Base-by-base conservation (phyloP, 2,113 vertebrate species). In the Zootoca vivipara region DNA sequence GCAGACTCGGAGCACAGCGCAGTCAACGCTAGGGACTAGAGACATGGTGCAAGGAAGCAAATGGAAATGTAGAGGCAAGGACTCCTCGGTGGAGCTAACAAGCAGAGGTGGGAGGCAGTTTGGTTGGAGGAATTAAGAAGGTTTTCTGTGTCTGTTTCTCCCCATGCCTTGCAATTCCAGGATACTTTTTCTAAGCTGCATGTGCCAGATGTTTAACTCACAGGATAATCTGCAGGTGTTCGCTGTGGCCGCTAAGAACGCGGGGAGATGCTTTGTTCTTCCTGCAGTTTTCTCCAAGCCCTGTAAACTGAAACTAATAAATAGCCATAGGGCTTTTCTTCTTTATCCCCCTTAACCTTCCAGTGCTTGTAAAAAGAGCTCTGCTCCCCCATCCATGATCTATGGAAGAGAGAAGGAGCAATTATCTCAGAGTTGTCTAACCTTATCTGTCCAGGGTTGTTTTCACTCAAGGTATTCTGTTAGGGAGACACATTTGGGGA, bases 91-190 rank as follows among this genome's bases (percentile, higher is more conserved):
- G 35, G 35, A 82, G 87, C 92, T 64, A 4, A 90, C 91, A 92
- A 81, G 79, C 79, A 4, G 2, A 38, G 4, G 79, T 92, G 33
- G 35, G 26, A 67, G 38, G 62, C 24, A 67, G 22, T 24, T 94
- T 93, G 89, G 86, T 93, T 93, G 91, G 88, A 90, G 93, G 87
- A 80, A 84, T 94, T 90, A 87, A 92, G 92, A 89, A 86, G 86
- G 67, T 90, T 89, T 77, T 56, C 10, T 52, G 46, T 52, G 46
- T 52, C 46, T 52, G 46, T 15, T 22, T 15, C 33, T 77, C 38
- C 74, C 35, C 64, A 91, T 82, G 89, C 90, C 74, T 74, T 83
- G 83, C 67, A 84, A 12, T 73, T n/a, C 13, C 40, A 70, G 87
- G 78, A 80, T 24, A 90, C 90, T 93, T 88, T 88, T 78, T 24